Base-by-base conservation (phyloP, 2,113 vertebrate species). In the Marcusenius ussheri region DNA sequence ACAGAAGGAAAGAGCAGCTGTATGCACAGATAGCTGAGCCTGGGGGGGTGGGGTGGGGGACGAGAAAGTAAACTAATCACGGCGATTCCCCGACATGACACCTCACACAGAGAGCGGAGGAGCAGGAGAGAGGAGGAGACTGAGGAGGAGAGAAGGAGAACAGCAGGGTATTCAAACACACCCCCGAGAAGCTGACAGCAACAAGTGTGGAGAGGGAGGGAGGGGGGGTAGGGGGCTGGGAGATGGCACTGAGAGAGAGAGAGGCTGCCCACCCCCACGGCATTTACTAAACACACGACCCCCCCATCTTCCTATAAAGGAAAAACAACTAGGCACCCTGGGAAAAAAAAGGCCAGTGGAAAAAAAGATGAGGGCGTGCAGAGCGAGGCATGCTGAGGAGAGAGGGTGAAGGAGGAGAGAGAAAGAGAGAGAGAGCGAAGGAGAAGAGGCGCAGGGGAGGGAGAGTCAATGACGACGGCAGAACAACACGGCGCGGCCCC, bases 391-490 rank as follows among this genome's bases (percentile, higher is more conserved):
- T 46, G 27, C 46, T 47, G 85, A 49, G 19, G 35, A 42, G 66
- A 39, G 11, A 49, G 88, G 49, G 47, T 15, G n/a, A 45, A 19
- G 21, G 39, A 42, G 50, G 50, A 51, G 85, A 47, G 27, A 35
- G 45, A 93, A 92, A 93, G 90, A 91, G 90, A 92, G 56, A n/a
- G 56, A 62, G 56, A 56, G 53, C 6, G 7, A 92, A 90, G 70
- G 86, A 84, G 80, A 77, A 80, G 74, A 56, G 88, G 91, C 77
- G 47, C 83, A 83, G 56, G 21, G 74, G 56, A 56, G 46, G n/a
- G 24, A 85, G 35, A 62, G 47, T 50, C 39, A 87, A 91, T 90
- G 90, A 91, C 91, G 92, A 80, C 11, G 89, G 88, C 45, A 86
- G 47, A 86, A 86, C 9, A 86, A 11, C n/a, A 50, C n/a, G 45